phyloP scores from a whole-genome alignment of 1,140 invertebrate species.

The Grapholita molesta region DNA sequence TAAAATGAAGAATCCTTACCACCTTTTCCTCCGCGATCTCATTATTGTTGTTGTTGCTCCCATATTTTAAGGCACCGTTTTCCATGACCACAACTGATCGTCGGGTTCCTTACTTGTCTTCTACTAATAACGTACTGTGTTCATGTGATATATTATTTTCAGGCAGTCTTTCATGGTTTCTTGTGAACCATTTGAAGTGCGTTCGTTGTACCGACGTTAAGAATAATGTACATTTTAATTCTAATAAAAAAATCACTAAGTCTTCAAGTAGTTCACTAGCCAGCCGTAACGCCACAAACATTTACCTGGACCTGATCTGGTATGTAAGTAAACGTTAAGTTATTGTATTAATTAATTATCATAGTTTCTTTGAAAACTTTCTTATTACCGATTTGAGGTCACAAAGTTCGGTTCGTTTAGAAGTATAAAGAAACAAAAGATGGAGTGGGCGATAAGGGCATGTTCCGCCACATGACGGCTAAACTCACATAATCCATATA shows the following conservation, averaged over 20 bases:
- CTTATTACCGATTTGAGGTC: background rate
- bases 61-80: constrained; percentile 79
- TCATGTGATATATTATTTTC: constrained; percentile 28
- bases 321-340: background rate
- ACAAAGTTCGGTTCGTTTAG: background rate
- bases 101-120: constrained; percentile 37
- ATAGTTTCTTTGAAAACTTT: background rate
- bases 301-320: background rate
- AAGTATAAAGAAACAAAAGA: constrained; percentile 3
- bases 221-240: background rate
- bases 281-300: background rate
- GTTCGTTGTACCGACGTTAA: constrained; percentile 7
- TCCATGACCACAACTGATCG: constrained; percentile 75
- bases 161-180: constrained; percentile 17
- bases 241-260: background rate
- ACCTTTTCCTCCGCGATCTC: constrained; percentile 72
- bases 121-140: constrained; percentile 29
- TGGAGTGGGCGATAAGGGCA: background rate
- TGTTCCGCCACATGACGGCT: background rate
- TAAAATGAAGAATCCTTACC: constrained; percentile 51
- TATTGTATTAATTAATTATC: background rate
- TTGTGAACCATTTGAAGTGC: background rate
- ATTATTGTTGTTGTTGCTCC: constrained; percentile 78
- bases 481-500: background rate
- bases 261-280: background rate